Conservation (phyloP, 2,888 invertebrate genomes). For the Helleia helle region DNA sequence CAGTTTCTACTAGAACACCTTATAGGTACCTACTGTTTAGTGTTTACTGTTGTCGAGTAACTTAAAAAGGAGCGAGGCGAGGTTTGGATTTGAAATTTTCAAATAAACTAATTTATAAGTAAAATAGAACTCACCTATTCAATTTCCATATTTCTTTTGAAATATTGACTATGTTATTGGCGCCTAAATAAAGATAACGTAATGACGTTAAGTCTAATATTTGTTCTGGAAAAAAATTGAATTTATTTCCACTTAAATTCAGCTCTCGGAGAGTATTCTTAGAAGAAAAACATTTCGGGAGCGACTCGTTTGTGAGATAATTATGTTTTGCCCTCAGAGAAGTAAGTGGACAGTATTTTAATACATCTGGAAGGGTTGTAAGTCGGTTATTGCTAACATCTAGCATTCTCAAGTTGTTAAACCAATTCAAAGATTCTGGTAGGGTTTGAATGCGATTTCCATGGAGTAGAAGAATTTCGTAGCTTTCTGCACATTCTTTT, state of each 20-base stretch:
- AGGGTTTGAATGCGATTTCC: slow-evolving; percentile 86
- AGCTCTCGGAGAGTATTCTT: slow-evolving; percentile 82
- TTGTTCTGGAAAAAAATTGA: slow-evolving; percentile 90
- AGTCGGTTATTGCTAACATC: slow-evolving; percentile 93
- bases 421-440: slow-evolving; percentile 77
- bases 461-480: slow-evolving; percentile 86
- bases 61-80: no score
- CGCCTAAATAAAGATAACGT: slow-evolving; percentile 91
- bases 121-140: slow-evolving; percentile 42
- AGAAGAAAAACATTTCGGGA: slow-evolving; percentile 88
- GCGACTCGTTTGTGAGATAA: slow-evolving; percentile 83
- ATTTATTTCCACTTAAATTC: slow-evolving; percentile 94
- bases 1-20: no score
- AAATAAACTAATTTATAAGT: no score
- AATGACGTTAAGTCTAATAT: slow-evolving; percentile 84
- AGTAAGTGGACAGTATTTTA: slow-evolving; percentile 82
- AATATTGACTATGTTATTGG: slow-evolving; percentile 86
- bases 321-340: slow-evolving; percentile 93
- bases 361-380: slow-evolving; percentile 82
- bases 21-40: no score
- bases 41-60: no score
- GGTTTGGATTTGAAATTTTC: no score
- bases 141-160: slow-evolving; percentile 83
- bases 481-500: slow-evolving; percentile 71
- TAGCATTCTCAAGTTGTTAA: slow-evolving; percentile 83